phyloP scores from a whole-genome alignment of 2,888 invertebrate genomes.

The Platycheirus rosarum region DNA sequence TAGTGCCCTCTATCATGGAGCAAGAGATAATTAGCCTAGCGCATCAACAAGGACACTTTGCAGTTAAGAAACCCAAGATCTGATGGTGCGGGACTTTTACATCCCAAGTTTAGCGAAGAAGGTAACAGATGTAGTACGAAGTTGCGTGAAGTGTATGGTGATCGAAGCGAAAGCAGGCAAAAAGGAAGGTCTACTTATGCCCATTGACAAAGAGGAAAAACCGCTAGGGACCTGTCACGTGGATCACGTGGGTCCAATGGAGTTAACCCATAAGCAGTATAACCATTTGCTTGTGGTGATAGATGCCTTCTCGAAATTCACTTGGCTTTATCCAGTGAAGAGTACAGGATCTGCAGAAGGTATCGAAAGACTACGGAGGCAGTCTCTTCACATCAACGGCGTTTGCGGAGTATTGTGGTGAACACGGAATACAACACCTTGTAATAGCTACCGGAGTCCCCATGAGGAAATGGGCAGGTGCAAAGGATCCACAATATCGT shows the following conservation, averaged over 20 bases:
- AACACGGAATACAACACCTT: too few species aligned
- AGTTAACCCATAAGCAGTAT: too few species aligned
- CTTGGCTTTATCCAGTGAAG: too few species aligned
- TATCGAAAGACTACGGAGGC: conserved; percentile 77
- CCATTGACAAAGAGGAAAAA: conserved; percentile 31
- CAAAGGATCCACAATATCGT: conserved; percentile 78
- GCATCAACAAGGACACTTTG: not conserved
- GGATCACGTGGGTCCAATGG: too few species aligned
- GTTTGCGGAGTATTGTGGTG: too few species aligned
- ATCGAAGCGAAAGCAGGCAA: too few species aligned
- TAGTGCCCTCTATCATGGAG: not conserved
- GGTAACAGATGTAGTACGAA: not conserved
- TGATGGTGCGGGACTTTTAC: not conserved
- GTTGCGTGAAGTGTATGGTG: conserved; percentile 4
- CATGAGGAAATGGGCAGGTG: too few species aligned
- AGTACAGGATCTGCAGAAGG: conserved; percentile 75
- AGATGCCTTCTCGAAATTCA: too few species aligned
- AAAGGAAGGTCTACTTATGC: too few species aligned
- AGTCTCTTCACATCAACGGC: too few species aligned
- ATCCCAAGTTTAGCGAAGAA: too few species aligned
- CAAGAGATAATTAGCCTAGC: not conserved
- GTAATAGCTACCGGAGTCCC: too few species aligned
- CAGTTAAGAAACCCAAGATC: not conserved
- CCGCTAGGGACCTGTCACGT: conserved; percentile 65
- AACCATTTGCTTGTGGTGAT: conserved; percentile 77